Evolutionary conservation across 2,888 invertebrate genomes (phyloP), one percentile per base, ranked within the genome.

Genomic region (Himalopsyche anomala): DNA sequence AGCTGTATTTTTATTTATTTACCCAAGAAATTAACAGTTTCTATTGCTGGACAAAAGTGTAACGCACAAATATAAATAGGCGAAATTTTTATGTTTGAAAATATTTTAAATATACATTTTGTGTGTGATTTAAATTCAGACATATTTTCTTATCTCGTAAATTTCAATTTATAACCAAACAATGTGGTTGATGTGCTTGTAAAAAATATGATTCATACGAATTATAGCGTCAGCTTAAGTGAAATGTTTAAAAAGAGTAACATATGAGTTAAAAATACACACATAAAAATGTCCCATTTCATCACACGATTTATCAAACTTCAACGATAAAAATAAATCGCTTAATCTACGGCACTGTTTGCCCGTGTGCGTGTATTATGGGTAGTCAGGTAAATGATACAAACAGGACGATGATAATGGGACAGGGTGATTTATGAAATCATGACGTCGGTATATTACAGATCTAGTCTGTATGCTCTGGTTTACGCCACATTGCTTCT

Each of bases 351-450:
- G 74, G 74, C 74, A 74, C 74, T 74, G 74, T 74, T 74, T 36
- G 74, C 38, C n/a, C 74, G 36, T 74, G 74, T 74, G 74, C 74
- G 74, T 74, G 80, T 80, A 54, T 38, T 55, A 38, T 84, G 86
- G 74, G 87, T 81, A 87, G 83, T 82, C 86, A 86, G 86, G 87
- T 88, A 88, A 87, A 88, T 87, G 88, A 88, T 88, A 85, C 87
- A 86, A 88, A 87, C 87, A 85, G 88, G 87, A 86, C 86, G 86
- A 87, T 80, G 86, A 86, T 88, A 88, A 88, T 88, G 87, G 87
- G 85, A 88, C 86, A 85, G 82, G 69, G 88, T 88, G 88, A 88
- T 88, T 88, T 88, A 88, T 88, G 88, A 86, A 88, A 87, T 86
- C 86, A 85, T 88, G 87, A 84, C 86, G 56, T 74, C 74, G 86